phyloP scores from a whole-genome alignment of 2,888 invertebrate genomes.

The Busseola fusca region DNA sequence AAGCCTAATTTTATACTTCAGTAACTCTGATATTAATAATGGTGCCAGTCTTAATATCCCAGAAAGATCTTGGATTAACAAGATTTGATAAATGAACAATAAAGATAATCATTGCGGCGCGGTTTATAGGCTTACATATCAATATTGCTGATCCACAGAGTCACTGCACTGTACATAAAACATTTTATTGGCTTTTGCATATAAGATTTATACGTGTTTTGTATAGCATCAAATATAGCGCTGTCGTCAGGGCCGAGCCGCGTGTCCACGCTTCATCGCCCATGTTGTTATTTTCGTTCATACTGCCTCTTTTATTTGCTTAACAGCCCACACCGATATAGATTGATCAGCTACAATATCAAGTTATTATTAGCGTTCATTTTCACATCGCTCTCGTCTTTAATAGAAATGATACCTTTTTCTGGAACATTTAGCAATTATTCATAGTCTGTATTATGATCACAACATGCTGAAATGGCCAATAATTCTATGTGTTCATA shows the following conservation, averaged over 20 bases:
- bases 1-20: slow-evolving; percentile 62
- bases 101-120: slow-evolving; percentile 43
- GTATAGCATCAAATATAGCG: slow-evolving; percentile 62
- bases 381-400: slow-evolving; percentile 12
- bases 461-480: not conserved
- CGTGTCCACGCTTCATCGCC: slow-evolving; percentile 69
- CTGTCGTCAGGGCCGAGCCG: slow-evolving; percentile 62
- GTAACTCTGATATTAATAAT: slow-evolving; percentile 59
- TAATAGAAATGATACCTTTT: slow-evolving; percentile 9
- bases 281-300: slow-evolving; percentile 71
- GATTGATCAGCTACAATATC: slow-evolving; percentile 55
- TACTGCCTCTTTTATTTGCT: slow-evolving; percentile 68
- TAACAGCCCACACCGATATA: slow-evolving; percentile 65
- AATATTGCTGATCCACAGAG: slow-evolving; percentile 70
- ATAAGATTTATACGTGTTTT: slow-evolving; percentile 59
- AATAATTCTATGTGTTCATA: not conserved
- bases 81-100: slow-evolving; percentile 59
- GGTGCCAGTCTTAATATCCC: slow-evolving; percentile 49
- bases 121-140: slow-evolving; percentile 56
- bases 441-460: slow-evolving; percentile 4
- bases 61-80: slow-evolving; percentile 50
- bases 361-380: slow-evolving; percentile 46
- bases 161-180: slow-evolving; percentile 72
- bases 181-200: slow-evolving; percentile 76
- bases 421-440: slow-evolving; percentile 13